Conservation (phyloP, 2,888 invertebrate species). For the Germaria angustata region DNA sequence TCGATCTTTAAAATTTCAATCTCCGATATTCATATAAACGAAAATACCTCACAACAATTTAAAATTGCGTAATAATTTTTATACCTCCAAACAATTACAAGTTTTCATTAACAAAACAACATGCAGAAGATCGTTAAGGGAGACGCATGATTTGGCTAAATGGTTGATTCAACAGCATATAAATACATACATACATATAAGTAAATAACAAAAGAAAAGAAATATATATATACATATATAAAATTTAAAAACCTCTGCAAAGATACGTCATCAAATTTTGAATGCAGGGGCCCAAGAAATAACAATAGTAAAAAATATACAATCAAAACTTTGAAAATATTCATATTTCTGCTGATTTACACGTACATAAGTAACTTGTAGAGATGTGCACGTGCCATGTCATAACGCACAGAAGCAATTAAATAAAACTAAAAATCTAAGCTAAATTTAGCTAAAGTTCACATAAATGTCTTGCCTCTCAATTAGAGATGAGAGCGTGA, state of each 20-base stretch:
- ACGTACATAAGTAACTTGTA: no score
- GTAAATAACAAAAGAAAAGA: not conserved
- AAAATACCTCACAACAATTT: constrained; percentile 21
- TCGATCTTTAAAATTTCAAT: constrained; percentile 14
- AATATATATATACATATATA: not conserved
- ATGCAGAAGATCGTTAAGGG: not conserved
- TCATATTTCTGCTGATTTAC: no score
- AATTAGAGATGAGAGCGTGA: no score
- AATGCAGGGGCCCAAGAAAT: not conserved
- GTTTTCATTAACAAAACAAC: constrained; percentile 51
- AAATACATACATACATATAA: not conserved
- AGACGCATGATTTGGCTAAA: not conserved
- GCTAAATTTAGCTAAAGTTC: no score
- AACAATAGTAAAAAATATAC: not conserved
- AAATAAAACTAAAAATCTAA: not conserved
- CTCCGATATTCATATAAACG: constrained; percentile 4
- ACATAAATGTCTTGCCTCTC: no score
- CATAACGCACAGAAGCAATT: not conserved
- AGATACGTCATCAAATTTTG: constrained; percentile 9
- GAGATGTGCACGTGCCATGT: not conserved
- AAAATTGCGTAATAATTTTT: constrained; percentile 56
- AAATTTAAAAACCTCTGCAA: not conserved
- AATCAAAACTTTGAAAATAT: not conserved
- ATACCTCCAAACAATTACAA: constrained; percentile 29
- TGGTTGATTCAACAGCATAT: not conserved